Evolutionary conservation across 2,113 vertebrate genomes (phyloP).

Genomic region (Neolamprologus cancellatus): DNA sequence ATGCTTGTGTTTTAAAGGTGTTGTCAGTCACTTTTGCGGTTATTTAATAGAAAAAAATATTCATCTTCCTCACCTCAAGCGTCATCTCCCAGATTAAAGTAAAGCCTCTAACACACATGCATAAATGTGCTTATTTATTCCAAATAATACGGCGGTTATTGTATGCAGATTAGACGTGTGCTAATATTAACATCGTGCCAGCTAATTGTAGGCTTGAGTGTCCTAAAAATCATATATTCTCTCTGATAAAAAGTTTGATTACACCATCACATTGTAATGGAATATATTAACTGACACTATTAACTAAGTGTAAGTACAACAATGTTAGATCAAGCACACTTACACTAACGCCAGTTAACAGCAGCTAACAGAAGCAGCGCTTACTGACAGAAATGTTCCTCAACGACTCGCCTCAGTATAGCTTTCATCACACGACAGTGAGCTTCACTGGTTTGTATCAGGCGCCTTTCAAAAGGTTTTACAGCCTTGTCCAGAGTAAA

Average conservation of each 20-base stretch:
- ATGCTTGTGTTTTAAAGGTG: neutral
- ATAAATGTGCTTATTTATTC: neutral
- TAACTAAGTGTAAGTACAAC: neutral
- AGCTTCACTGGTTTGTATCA: neutral
- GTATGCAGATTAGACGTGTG: neutral
- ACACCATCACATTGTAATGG: neutral
- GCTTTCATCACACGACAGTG: neutral
- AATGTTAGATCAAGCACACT: neutral
- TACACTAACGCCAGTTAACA: neutral
- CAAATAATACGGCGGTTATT: fast-evolving
- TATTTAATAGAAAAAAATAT: neutral
- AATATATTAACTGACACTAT: neutral
- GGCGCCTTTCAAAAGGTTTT: neutral
- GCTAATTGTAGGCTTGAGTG: neutral
- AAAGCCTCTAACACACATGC: neutral
- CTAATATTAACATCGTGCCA: neutral
- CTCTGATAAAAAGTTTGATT: neutral
- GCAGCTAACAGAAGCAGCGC: too few relatives aligned
- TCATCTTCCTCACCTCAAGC: neutral
- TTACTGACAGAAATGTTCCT: neutral
- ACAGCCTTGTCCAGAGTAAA: neutral
- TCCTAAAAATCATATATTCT: neutral
- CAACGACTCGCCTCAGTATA: neutral
- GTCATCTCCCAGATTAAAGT: neutral
- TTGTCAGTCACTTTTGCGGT: neutral